Percentiles rank a stretch among this genome's conserved stretches.
These are phyloP conservation scores for Chiroxiphia lanceolata DNA, from an alignment of 2,797 vertebrate species.

Conservation along the genomic window DNA sequence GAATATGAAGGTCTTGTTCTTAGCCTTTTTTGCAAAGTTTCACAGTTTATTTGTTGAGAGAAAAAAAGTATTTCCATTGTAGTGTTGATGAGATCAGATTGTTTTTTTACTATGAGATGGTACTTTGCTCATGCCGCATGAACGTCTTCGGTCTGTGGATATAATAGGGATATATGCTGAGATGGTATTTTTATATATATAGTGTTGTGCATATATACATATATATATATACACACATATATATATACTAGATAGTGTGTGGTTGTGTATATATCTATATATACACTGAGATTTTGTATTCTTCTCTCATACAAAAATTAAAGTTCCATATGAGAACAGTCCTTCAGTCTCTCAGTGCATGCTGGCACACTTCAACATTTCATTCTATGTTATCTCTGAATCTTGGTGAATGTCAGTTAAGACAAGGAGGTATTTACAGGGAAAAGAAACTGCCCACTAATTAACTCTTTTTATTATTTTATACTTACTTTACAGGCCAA, in stretches of 20 bases:
- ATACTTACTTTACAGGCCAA: slow-evolving; percentile 81
- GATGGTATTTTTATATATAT: not conserved
- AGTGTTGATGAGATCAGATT: not conserved
- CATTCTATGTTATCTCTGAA: slow-evolving; percentile 17
- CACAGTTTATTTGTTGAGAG: not conserved
- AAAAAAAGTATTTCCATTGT: not conserved
- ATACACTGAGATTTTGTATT: not conserved
- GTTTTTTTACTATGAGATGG: not conserved
- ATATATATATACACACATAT: not conserved
- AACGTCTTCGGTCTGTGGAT: not conserved
- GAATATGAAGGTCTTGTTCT: not conserved
- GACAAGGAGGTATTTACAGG: not conserved
- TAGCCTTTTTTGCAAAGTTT: not conserved
- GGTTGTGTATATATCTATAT: not conserved
- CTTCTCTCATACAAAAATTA: not conserved
- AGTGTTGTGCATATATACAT: rapidly evolving
- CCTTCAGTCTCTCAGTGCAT: not conserved
- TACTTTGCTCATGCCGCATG: not conserved
- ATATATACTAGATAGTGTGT: not conserved
- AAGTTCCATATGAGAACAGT: not conserved
- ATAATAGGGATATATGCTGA: not conserved
- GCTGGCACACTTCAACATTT: not conserved
- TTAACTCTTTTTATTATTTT: slow-evolving; percentile 35
- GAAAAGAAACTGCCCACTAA: not conserved
- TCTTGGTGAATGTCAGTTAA: not conserved